These are phyloP conservation scores for Cryptocephalus moraei DNA, from an alignment of 2,888 invertebrate genomes.

Conservation along the genomic window DNA sequence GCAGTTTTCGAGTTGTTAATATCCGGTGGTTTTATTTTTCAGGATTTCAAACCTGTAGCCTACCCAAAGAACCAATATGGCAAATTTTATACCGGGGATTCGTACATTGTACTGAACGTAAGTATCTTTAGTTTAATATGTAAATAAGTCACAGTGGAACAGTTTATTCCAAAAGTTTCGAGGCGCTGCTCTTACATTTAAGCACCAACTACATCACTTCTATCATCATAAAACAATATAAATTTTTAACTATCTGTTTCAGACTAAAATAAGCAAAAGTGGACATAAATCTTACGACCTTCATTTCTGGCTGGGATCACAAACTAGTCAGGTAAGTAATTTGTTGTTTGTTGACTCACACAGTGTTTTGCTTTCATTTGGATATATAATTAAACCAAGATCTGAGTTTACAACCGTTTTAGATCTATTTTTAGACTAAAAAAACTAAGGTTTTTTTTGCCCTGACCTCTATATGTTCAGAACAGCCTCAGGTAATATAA, in stretches of 20 bases:
- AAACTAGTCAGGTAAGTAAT: slow-evolving; percentile 54
- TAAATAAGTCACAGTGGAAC: too few species aligned
- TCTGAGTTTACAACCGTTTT: too few species aligned
- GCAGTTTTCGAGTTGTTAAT: too few species aligned
- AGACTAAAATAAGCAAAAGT: slow-evolving; percentile 57
- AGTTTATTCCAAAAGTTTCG: background rate
- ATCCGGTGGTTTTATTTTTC: slow-evolving; percentile 30
- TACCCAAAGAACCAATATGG: slow-evolving; percentile 65
- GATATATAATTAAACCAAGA: too few species aligned
- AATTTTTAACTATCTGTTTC: slow-evolving; percentile 20
- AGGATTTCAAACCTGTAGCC: slow-evolving; percentile 71
- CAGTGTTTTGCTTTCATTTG: too few species aligned
- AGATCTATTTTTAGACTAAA: too few species aligned
- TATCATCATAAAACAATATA: slow-evolving; percentile 1
- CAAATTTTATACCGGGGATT: slow-evolving; percentile 78
- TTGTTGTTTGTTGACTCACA: background rate
- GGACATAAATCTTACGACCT: slow-evolving; percentile 68
- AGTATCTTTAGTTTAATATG: slow-evolving; percentile 26
- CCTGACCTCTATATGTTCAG: too few species aligned
- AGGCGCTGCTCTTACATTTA: background rate
- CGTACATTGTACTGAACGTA: slow-evolving; percentile 74
- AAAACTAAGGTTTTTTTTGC: background rate
- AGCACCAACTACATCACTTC: too few species aligned
- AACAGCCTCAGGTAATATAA: too few species aligned
- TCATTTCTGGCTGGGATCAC: slow-evolving; percentile 79